Conservation (phyloP, 2,888 invertebrate species). For the Mallateleia sp. region DNA sequence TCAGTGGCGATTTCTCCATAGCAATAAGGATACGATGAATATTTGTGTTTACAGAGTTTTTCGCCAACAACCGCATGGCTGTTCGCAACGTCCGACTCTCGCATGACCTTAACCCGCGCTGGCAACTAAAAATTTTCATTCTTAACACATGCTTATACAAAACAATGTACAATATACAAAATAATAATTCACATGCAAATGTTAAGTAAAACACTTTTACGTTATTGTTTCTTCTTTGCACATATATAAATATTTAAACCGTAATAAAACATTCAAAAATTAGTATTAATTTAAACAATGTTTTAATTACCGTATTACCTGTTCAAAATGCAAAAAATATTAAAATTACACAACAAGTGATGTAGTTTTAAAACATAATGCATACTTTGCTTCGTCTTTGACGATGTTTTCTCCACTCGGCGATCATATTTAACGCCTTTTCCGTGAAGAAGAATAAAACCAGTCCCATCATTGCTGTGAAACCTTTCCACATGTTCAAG, state of each 20-base stretch:
- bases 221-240: too few relatives aligned
- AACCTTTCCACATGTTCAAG: conserved; percentile 95
- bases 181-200: neutral
- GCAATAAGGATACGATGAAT: conserved; percentile 97
- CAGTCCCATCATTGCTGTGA: conserved; percentile 95
- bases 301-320: too few relatives aligned
- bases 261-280: conserved; percentile 15
- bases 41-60: conserved; percentile 96
- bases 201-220: neutral
- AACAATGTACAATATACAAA: neutral
- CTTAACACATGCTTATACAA: too few relatives aligned
- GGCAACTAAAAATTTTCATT: conserved; percentile 91
- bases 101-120: conserved; percentile 93
- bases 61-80: conserved; percentile 90
- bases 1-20: conserved; percentile 96
- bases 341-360: too few relatives aligned
- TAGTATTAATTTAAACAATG: too few relatives aligned
- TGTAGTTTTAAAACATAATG: conserved; percentile 26
- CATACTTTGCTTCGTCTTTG: conserved; percentile 92
- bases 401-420: conserved; percentile 94
- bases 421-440: conserved; percentile 94
- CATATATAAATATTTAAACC: neutral
- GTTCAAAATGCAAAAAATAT: too few relatives aligned
- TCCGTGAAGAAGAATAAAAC: conserved; percentile 97
- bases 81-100: conserved; percentile 91